Evolutionary conservation across 2,113 vertebrate species (phyloP).

Genomic region (Tauraco erythrolophus): DNA sequence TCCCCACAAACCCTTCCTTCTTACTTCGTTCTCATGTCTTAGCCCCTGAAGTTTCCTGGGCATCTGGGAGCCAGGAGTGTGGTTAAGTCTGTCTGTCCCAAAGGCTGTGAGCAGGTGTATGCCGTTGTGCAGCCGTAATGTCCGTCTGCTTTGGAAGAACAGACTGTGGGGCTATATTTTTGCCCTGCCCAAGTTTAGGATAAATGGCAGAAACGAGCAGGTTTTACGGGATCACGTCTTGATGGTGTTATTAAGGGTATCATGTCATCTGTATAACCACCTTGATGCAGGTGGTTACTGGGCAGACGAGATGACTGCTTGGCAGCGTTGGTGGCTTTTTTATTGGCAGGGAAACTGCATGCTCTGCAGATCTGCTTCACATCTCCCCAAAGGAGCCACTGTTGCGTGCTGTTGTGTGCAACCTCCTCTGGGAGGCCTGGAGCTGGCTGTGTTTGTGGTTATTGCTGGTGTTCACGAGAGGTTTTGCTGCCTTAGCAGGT

Average conservation of each 20-base stretch:
- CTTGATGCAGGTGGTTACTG: background rate
- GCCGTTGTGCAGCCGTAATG: background rate
- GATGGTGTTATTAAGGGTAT: background rate
- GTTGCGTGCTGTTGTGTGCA: background rate
- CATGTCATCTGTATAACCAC: too few species aligned
- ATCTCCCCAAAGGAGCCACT: background rate
- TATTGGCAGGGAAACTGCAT: background rate
- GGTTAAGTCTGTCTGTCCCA: background rate
- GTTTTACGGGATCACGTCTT: rapidly evolving
- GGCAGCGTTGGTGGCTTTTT: background rate
- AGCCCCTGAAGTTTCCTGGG: background rate
- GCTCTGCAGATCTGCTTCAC: rapidly evolving
- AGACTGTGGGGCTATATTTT: background rate
- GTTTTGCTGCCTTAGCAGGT: background rate
- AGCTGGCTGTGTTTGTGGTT: background rate
- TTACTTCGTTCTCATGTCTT: background rate
- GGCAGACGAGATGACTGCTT: background rate
- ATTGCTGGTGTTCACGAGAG: background rate
- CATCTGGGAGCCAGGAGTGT: background rate
- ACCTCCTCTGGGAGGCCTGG: background rate
- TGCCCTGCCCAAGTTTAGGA: background rate
- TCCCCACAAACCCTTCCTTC: background rate
- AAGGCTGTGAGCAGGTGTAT: background rate
- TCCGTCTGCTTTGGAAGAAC: background rate
- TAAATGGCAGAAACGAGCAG: background rate